Evolutionary conservation across 2,888 invertebrate species (phyloP).

Genomic region (Mythimna ferrago): DNA sequence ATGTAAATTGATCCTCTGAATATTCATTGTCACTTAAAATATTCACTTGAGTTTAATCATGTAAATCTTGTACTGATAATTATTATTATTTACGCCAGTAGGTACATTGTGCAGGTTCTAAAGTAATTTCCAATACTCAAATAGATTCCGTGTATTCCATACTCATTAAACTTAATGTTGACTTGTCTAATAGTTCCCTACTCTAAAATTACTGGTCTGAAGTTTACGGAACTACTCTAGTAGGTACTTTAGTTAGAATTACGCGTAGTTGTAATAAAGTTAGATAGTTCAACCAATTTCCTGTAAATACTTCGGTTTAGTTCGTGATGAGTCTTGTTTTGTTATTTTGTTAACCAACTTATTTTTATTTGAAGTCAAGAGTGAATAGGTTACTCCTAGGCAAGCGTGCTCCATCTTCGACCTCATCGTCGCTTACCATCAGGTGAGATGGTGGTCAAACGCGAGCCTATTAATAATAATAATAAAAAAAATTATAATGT

Average conservation of each 20-base stretch:
- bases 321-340: conserved; percentile 18
- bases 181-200: conserved; percentile 33
- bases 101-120: too few relatives aligned
- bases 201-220: conserved; percentile 15
- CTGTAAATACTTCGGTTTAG: conserved; percentile 15
- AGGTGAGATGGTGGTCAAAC: too few relatives aligned
- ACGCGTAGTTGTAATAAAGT: conserved; percentile 24
- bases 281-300: conserved; percentile 31
- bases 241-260: conserved; percentile 12
- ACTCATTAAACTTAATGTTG: conserved; percentile 42
- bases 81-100: neutral
- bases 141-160: conserved; percentile 17
- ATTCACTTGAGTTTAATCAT: neutral
- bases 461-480: too few relatives aligned
- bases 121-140: neutral
- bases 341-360: neutral
- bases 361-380: too few relatives aligned
- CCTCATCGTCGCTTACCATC: too few relatives aligned
- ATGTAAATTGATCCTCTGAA: neutral
- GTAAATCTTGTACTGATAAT: neutral
- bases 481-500: too few relatives aligned
- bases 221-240: conserved; percentile 26
- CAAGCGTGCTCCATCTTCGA: too few relatives aligned
- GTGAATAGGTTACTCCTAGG: too few relatives aligned
- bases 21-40: neutral